Evolutionary conservation across 2,888 invertebrate genomes (phyloP), one percentile per base, ranked within the genome.

Genomic region (Harpagoxenus sublaevis): DNA sequence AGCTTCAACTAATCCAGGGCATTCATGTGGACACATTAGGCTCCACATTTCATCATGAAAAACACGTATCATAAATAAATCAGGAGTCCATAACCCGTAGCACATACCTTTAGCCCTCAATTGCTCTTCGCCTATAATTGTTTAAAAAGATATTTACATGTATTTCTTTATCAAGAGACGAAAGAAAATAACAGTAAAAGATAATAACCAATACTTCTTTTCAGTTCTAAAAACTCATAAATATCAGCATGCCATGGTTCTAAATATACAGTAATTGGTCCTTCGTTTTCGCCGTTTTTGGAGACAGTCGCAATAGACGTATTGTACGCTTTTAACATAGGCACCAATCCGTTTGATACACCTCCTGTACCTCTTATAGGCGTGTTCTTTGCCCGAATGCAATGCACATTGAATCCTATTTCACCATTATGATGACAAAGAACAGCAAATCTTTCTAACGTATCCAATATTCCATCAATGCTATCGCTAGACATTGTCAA

Each of bases 231-330:
- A 95, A 99, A 99, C 84, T 98, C 99, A 94, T 99, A 98, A 84
- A 99, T 96, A 95, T 99, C 99, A 0, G 98, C 97, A 95, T 99
- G 99, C 99, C 99, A 99, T 0, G 99, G 99, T 95, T 99, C 99
- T 74, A 99, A 95, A 94, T 99, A 99, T 85, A 99, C 97, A n/a
- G 99, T 99, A 96, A 99, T 99, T 3, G 99, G 99, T 23, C 99
- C 99, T 1, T 99, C 99, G 85, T 99, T 96, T 96, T 99, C 99
- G 93, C 99, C 99, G n/a, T 99, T 99, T 96, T 99, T 99, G 94
- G 99, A 99, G 0, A 99, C 99, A 95, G 99, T 99, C 82, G 98
- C 96, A 0, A 99, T 99, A 3, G 99, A 98, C 93, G 98, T 98
- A 94, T 99, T 99, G 94, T 97, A 99, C 0, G 99, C 99, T 88